These are phyloP conservation scores for Rhinolophus ferrumequinum DNA, from an alignment of 2,113 vertebrate genomes.

Conservation along the genomic window DNA sequence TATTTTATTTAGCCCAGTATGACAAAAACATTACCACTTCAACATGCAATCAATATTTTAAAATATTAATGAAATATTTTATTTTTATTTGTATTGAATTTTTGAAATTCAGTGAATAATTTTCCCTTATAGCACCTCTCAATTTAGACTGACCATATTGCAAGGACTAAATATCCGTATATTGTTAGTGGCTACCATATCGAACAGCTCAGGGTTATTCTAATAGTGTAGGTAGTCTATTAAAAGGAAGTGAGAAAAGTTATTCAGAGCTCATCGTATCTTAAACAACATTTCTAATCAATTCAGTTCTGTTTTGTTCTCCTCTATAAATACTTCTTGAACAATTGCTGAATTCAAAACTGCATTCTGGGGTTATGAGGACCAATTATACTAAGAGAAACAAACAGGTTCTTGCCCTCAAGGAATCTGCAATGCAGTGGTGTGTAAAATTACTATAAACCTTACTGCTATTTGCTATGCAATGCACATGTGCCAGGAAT, in stretches of 20 bases:
- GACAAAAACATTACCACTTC: not conserved
- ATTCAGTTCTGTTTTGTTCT: not conserved
- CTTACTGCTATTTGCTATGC: not conserved
- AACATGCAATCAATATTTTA: not conserved
- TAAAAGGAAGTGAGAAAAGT: not conserved
- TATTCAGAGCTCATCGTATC: not conserved
- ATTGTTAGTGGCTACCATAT: not conserved
- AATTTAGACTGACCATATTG: not conserved
- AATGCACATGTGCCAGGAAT: not conserved
- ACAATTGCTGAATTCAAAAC: constrained; percentile 33
- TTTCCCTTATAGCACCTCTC: not conserved
- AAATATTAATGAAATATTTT: not conserved
- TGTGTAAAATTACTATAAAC: not conserved
- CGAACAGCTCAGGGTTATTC: not conserved
- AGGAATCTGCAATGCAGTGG: not conserved
- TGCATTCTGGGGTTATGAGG: not conserved
- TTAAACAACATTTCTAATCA: not conserved
- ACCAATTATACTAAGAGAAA: not conserved
- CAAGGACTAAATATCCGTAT: not conserved
- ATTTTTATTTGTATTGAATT: not conserved
- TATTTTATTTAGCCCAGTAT: not conserved
- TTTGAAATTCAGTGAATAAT: constrained; percentile 5
- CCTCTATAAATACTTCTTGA: not conserved
- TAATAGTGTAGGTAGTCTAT: not conserved
- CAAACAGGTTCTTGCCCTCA: not conserved